These are phyloP conservation scores for Ceratitis capitata DNA, from an alignment of 1,140 invertebrate species.

Conservation along the genomic window DNA sequence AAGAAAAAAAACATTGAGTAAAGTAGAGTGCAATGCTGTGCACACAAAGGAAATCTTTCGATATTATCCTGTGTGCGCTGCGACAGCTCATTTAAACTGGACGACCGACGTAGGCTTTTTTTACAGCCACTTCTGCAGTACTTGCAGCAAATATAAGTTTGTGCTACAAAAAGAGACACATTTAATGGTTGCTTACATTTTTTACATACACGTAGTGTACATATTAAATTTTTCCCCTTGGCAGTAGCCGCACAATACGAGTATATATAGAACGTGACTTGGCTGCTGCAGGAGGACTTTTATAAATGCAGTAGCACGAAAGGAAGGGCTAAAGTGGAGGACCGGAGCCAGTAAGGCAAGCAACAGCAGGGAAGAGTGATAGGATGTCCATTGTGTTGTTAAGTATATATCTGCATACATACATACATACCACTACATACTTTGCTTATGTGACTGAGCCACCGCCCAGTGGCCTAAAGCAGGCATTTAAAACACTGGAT, in stretches of 20 bases:
- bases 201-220: neutral
- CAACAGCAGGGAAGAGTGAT: neutral
- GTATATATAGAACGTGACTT: neutral
- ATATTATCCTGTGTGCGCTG: constrained; percentile 12
- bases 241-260: neutral
- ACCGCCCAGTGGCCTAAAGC: neutral
- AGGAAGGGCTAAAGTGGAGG: neutral
- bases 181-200: constrained; percentile 21
- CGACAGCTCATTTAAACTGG: constrained; percentile 34
- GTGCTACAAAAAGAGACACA: neutral
- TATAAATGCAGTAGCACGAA: neutral
- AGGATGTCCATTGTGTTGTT: neutral
- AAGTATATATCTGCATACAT: neutral
- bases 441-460: no score
- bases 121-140: neutral
- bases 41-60: constrained; percentile 5
- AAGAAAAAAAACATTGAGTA: no score
- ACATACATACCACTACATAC: no score
- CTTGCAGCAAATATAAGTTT: neutral
- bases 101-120: neutral
- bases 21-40: neutral
- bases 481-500: neutral
- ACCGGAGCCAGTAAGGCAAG: neutral
- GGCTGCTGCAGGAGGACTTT: neutral
- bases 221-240: neutral